Base-by-base conservation (phyloP, 2,113 vertebrate genomes). In the Miniopterus natalensis region DNA sequence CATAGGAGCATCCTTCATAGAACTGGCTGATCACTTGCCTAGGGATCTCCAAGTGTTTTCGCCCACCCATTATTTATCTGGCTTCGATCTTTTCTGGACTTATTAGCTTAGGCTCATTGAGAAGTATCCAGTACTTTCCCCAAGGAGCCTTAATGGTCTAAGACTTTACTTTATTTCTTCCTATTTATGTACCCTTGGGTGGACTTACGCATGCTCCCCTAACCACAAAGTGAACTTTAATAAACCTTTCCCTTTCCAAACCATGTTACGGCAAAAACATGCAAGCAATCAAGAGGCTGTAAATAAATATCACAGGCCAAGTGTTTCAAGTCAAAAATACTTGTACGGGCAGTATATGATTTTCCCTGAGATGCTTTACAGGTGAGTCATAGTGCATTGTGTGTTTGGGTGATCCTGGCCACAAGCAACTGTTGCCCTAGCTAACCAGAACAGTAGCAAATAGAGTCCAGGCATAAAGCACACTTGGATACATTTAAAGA, bases 301-400 rank as follows among this genome's bases (percentile, higher is more conserved):
- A 97, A 98, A 97, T 57, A 97, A 98, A 96, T 94, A 97, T 96
- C 97, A 94, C 92, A 81, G 95, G 96, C 97, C 88, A 71, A 97
- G 94, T 97, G 95, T 98, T 89, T 95, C 94, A 93, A 87, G 93
- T 97, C 90, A 95, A 90, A 98, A 98, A 84, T 96, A 95, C 97
- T 98, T 97, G 78, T 96, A 97, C 94, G 88, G 98, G 98, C 98
- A 98, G 97, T 98, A 88, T 98, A 97, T 96, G 97, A 97, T 98
- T 98, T 94, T 92, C 97, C 97, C 98, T 49, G 96, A 98, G 97
- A 98, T 98, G 95, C 96, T 97, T 98, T 92, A 93, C 97, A 98
- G 98, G 98, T 98, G 98, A 99, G 97, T 98, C 98, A 98, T 96
- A 78, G 65, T 87, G 92, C 23, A 6, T 59, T 80, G 90, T 97